Evolutionary conservation across 2,888 invertebrate species (phyloP).

Genomic region (Drosophila emarginata): DNA sequence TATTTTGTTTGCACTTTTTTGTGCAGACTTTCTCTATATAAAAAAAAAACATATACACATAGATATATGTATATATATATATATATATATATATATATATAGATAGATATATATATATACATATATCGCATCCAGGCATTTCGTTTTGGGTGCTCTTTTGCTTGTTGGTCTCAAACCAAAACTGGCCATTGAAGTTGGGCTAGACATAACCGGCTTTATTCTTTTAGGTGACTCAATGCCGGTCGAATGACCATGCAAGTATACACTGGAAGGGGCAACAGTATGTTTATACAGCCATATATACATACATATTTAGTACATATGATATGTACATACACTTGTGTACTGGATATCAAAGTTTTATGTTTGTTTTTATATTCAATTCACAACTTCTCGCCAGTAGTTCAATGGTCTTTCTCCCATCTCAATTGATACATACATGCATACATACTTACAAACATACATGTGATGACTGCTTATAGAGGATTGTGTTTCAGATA

Average conservation of each 20-base stretch:
- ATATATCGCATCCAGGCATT: constrained; percentile 43
- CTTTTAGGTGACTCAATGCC: constrained; percentile 54
- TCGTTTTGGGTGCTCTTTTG: constrained; percentile 58
- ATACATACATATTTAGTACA: constrained; percentile 33
- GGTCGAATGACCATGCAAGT: constrained; percentile 34
- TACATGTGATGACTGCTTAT: constrained; percentile 40
- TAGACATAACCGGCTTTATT: constrained; percentile 53
- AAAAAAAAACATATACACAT: constrained; percentile 48
- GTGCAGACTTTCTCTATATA: constrained; percentile 78
- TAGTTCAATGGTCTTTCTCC: constrained; percentile 26
- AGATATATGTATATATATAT: constrained; percentile 47
- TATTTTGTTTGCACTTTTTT: constrained; percentile 79
- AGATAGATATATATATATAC: constrained; percentile 61
- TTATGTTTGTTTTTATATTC: constrained; percentile 78
- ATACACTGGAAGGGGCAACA: constrained; percentile 7
- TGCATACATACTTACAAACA: neutral
- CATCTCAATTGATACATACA: constrained; percentile 11
- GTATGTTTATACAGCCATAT: constrained; percentile 12
- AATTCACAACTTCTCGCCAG: constrained; percentile 67
- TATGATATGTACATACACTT: constrained; percentile 3
- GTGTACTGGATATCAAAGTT: constrained; percentile 62
- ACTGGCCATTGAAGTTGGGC: constrained; percentile 55
- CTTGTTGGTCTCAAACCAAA: constrained; percentile 73
- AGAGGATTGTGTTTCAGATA: constrained; percentile 2
- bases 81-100: constrained; percentile 30